Conservation (phyloP, 2,797 vertebrate species). For the Enteromius argenteus region DNA sequence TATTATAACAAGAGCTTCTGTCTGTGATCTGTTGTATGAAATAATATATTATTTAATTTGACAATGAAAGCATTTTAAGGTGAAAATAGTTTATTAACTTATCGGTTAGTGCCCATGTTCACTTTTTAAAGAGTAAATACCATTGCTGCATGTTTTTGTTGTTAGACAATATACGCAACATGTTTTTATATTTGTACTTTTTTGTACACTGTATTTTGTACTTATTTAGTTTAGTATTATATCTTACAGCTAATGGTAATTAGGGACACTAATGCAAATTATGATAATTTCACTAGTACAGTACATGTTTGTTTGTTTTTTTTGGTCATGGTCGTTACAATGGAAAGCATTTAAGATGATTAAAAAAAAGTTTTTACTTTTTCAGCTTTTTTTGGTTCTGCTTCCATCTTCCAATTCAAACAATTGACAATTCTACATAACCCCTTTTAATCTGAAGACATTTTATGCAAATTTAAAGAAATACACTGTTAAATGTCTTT, state of each 20-base stretch:
- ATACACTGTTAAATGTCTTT: too few relatives aligned
- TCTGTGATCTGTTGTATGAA: too few relatives aligned
- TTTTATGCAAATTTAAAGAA: neutral
- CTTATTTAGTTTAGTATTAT: too few relatives aligned
- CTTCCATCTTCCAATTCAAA: neutral
- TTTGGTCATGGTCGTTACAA: neutral
- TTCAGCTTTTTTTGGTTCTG: neutral
- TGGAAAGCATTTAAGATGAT: neutral
- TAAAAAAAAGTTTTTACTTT: neutral
- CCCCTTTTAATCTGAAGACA: neutral
- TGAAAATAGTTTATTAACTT: neutral
- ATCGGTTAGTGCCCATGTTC: neutral
- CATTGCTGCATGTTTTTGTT: neutral
- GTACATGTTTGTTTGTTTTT: too few relatives aligned
- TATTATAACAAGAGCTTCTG: too few relatives aligned
- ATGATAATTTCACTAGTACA: too few relatives aligned
- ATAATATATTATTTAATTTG: too few relatives aligned
- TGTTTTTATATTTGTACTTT: too few relatives aligned
- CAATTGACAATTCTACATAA: neutral
- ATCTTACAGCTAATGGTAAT: neutral
- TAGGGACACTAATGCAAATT: neutral
- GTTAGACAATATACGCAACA: too few relatives aligned
- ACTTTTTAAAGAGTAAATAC: neutral
- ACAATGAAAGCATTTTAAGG: too few relatives aligned
- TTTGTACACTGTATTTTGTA: neutral